Evolutionary conservation across 2,888 invertebrate genomes (phyloP).

Genomic region (Clanis bilineata): DNA sequence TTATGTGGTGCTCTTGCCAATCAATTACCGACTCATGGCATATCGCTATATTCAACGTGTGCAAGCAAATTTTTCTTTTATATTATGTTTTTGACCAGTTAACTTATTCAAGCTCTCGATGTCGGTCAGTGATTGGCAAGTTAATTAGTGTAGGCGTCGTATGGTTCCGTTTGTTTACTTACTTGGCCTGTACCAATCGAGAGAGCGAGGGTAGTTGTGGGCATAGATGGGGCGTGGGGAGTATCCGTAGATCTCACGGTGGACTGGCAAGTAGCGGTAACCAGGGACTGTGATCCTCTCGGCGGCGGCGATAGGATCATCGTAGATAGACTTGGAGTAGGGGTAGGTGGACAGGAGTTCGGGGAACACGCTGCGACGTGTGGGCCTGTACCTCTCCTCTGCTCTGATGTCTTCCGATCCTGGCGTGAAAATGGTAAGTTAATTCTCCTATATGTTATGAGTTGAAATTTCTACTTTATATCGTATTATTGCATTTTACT

Average conservation of each 20-base stretch:
- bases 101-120: slow-evolving; percentile 14
- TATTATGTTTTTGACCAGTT: slow-evolving; percentile 26
- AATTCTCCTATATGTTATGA: no score
- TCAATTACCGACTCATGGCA: slow-evolving; percentile 41
- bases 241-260: slow-evolving; percentile 94
- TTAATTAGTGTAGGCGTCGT: slow-evolving; percentile 41
- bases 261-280: slow-evolving; percentile 95
- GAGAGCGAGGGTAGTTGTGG: slow-evolving; percentile 89
- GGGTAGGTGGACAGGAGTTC: slow-evolving; percentile 89
- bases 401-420: slow-evolving; percentile 96
- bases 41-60: slow-evolving; percentile 16
- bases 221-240: slow-evolving; percentile 93
- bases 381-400: slow-evolving; percentile 88
- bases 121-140: slow-evolving; percentile 37
- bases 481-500: no score
- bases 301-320: slow-evolving; percentile 90
- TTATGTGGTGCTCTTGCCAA: slow-evolving; percentile 47
- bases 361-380: slow-evolving; percentile 89
- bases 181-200: slow-evolving; percentile 93
- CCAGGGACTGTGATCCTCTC: slow-evolving; percentile 94
- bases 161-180: slow-evolving; percentile 71
- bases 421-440: slow-evolving; percentile 45
- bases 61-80: neutral
- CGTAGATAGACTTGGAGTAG: slow-evolving; percentile 92
- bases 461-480: no score